Percentiles rank a stretch among this genome's conserved stretches.
Evolutionary conservation across 2,888 invertebrate genomes (phyloP).

Genomic region (Drosophila anomalata): DNA sequence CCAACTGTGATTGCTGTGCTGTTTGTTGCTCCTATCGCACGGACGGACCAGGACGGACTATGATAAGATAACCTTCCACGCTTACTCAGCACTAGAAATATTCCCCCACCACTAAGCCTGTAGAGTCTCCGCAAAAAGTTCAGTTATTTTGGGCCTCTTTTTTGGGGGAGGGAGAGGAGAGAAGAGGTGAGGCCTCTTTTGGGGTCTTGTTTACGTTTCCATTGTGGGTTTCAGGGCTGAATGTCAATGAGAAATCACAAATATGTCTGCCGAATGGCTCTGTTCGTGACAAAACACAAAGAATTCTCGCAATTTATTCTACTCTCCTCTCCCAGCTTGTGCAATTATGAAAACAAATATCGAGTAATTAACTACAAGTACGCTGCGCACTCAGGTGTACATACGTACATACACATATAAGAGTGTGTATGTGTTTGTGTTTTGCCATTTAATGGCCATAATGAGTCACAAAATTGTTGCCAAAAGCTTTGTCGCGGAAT

Average conservation of each 20-base stretch:
- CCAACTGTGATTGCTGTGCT: slow-evolving; percentile 4
- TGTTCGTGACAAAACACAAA: slow-evolving; percentile 53
- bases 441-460: slow-evolving; percentile 22
- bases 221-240: slow-evolving; percentile 53
- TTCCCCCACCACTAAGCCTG: slow-evolving; percentile 13
- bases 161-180: no score
- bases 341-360: slow-evolving; percentile 48
- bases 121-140: no score
- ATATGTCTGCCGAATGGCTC: not conserved
- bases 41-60: not conserved
- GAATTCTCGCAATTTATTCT: slow-evolving; percentile 1
- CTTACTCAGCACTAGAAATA: slow-evolving; percentile 56
- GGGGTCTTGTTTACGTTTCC: slow-evolving; percentile 13
- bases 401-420: not conserved
- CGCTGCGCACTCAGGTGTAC: slow-evolving; percentile 4
- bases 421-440: not conserved
- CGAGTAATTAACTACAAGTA: slow-evolving; percentile 29
- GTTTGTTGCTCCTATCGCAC: slow-evolving; percentile 3
- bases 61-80: slow-evolving; percentile 41
- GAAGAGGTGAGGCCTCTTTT: slow-evolving; percentile 7
- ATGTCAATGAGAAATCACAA: slow-evolving; percentile 63
- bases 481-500: slow-evolving; percentile 12
- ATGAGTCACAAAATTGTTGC: slow-evolving; percentile 55
- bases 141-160: no score
- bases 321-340: slow-evolving; percentile 6